Evolutionary conservation across 2,888 invertebrate genomes (phyloP).

Genomic region (Metellina segmentata): DNA sequence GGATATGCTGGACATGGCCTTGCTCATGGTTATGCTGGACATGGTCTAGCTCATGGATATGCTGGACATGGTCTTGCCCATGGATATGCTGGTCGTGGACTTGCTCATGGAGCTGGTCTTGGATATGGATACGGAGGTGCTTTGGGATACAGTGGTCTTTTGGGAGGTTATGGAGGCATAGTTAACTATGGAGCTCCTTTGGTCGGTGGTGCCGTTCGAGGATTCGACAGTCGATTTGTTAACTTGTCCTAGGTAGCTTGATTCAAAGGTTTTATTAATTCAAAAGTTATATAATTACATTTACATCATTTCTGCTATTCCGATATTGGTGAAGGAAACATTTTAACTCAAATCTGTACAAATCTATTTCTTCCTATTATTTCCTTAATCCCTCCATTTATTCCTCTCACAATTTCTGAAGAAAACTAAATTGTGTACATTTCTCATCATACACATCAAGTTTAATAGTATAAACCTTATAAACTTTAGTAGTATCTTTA

Average conservation of each 20-base stretch:
- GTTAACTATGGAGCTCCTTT: constrained; percentile 59
- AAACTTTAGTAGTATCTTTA: no score
- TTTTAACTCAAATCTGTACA: no score
- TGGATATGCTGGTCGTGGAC: neutral
- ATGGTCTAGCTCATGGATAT: neutral
- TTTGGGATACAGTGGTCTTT: constrained; percentile 36
- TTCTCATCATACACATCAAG: no score
- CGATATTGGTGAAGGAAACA: no score
- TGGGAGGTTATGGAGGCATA: constrained; percentile 28
- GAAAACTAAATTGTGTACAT: no score
- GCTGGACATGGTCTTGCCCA: neutral
- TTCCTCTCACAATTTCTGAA: no score
- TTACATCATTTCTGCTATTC: no score
- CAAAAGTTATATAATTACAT: no score
- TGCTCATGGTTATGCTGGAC: neutral
- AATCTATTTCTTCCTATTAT: no score
- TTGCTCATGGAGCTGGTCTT: neutral
- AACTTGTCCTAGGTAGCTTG: neutral
- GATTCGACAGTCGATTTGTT: constrained; percentile 48
- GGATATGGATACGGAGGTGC: neutral
- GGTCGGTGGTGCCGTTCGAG: constrained; percentile 50
- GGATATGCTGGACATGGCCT: neutral
- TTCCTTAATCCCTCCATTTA: no score
- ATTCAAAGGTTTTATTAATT: neutral
- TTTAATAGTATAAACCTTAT: no score